Evolutionary conservation across 2,113 vertebrate species (phyloP), one percentile per base, ranked within the genome.

Genomic region (Stigmatopora nigra): DNA sequence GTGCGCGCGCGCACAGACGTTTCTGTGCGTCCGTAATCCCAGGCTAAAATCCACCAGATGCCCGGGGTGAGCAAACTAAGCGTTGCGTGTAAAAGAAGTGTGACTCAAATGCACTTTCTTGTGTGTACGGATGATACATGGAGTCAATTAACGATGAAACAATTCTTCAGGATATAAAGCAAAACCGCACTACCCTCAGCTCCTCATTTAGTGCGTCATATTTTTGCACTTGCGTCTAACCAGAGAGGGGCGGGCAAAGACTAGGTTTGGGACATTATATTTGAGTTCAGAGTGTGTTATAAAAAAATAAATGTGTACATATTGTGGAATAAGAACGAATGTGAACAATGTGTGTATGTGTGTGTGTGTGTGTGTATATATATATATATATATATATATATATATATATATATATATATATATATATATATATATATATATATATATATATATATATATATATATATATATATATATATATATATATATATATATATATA

Each of bases 1-100:
- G 63, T 59, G 38, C 16, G 46, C 35, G 38, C 52, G 20, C 31
- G 35, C 20, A 41, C 31, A 16, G 22, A 22, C 59, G n/a, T 45
- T 22, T 12, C 19, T 41, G 59, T 17, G 19, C 41, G 36, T 60
- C 5, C n/a, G 36, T 44, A n/a, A 36, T 36, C 35, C 17, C 31
- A 17, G 35, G 58, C 35, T 60, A 60, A 56, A 56, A 31, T 56
- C 22, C 53, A 25, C 53, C 22, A 56, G 53, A 19, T 53, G 51
- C 53, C 53, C 25, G 53, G 22, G 53, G 53, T 56, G 53, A 35
- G 22, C 53, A 31, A 56, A 41, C 38, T 19, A 60, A 5, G 15
- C 35, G 11, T 9, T 31, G 20, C 58, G 36, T 14, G 36, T 16
- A n/a, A 38, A 31, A 56, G 22, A 15, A 4, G 38, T 44, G 59